A percentile compares a stretch with the other conserved stretches of the same genome.
Conservation (phyloP, 2,888 invertebrate species). For the Halictus quadricinctus region DNA sequence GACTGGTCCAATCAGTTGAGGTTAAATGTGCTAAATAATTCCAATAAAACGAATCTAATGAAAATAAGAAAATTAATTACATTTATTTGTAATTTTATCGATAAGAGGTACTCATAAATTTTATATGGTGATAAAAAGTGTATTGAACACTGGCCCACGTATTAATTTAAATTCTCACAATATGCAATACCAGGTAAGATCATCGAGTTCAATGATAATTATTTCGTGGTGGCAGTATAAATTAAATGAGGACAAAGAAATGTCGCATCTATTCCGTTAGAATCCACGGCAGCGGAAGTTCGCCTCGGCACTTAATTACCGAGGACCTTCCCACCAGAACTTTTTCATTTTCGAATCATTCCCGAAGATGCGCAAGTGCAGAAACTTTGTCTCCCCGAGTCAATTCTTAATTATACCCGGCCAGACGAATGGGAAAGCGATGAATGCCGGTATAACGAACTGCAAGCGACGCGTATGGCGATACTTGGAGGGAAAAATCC, state of each 20-base stretch:
- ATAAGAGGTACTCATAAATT: background rate
- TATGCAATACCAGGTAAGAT: background rate
- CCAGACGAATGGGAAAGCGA: background rate
- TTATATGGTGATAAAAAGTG: background rate
- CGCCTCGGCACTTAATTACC: background rate
- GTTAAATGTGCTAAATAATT: background rate
- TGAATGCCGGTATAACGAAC: background rate
- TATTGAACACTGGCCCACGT: background rate
- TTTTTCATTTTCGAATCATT: slow-evolving; percentile 5
- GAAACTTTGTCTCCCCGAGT: background rate
- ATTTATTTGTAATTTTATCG: background rate
- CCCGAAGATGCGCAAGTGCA: slow-evolving; percentile 2
- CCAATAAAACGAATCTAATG: background rate
- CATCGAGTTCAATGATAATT: background rate
- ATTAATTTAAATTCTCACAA: background rate
- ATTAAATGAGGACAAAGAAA: background rate
- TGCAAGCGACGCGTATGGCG: background rate
- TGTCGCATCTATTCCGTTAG: background rate
- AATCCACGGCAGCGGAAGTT: background rate
- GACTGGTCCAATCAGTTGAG: background rate
- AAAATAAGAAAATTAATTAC: background rate
- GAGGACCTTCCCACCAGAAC: slow-evolving; percentile 12
- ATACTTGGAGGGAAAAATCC: background rate
- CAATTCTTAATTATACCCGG: slow-evolving; percentile 17
- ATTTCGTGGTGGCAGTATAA: background rate